Percentiles rank a stretch among this genome's conserved stretches.
These are phyloP conservation scores for Struthio camelus DNA, from an alignment of 2,113 vertebrate genomes.

Conservation along the genomic window DNA sequence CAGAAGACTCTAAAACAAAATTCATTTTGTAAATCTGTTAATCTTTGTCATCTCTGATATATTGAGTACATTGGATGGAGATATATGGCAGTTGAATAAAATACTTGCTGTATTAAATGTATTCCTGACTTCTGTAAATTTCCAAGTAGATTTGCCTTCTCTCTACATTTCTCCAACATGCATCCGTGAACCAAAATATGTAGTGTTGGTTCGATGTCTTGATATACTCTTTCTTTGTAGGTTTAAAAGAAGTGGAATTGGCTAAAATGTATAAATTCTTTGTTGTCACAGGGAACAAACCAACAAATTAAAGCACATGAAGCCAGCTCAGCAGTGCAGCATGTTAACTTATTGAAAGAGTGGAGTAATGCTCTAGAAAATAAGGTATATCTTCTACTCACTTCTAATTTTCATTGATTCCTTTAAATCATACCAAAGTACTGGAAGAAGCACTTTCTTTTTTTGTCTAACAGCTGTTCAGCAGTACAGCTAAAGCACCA, in stretches of 20 bases:
- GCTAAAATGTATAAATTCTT: conserved; percentile 62
- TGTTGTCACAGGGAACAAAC: conserved; percentile 87
- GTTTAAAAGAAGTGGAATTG: conserved; percentile 2
- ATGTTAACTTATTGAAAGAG: conserved; percentile 90
- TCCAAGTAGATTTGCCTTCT: not conserved
- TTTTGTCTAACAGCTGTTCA: not conserved
- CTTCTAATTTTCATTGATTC: conserved; percentile 34
- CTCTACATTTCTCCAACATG: conserved; percentile 29
- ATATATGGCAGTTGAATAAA: conserved; percentile 10
- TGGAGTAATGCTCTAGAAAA: conserved; percentile 88
- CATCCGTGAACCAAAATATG: conserved; percentile 18
- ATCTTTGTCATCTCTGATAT: conserved; percentile 34
- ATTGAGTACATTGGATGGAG: conserved; percentile 15
- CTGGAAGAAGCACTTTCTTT: not conserved
- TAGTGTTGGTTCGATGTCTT: conserved; percentile 33
- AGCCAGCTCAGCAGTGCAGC: conserved; percentile 88
- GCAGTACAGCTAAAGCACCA: conserved; percentile 7
- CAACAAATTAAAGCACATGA: conserved; percentile 95
- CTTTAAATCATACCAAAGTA: conserved; percentile 28
- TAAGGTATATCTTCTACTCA: conserved; percentile 82
- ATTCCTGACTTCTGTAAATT: not conserved
- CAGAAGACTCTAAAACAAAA: conserved; percentile 16
- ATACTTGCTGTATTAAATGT: conserved; percentile 44
- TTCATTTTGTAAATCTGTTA: conserved; percentile 28
- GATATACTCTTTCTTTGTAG: conserved; percentile 45